A percentile compares a stretch with the other conserved stretches of the same genome.
Evolutionary conservation across 1,140 invertebrate species (phyloP).

Genomic region (Sipha flava): DNA sequence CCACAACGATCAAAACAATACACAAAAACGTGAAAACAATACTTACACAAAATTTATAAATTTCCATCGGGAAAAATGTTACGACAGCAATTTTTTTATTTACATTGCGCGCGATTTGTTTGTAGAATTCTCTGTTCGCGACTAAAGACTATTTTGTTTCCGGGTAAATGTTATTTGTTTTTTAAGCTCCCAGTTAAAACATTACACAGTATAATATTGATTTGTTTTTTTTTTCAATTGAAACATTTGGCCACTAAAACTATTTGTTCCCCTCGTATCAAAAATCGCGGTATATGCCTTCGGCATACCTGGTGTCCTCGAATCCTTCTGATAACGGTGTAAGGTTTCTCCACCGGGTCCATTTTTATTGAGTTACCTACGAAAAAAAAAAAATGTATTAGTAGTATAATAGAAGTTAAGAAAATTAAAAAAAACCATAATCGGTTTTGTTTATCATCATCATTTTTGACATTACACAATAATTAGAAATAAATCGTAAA

Average conservation of each 20-base stretch:
- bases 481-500: background rate
- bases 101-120: background rate
- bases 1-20: too few species aligned
- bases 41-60: background rate
- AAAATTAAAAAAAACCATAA: background rate
- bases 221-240: background rate
- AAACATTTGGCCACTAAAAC: constrained; percentile 48
- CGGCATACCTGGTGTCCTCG: constrained; percentile 58
- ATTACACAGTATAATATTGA: background rate
- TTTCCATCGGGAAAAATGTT: background rate
- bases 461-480: too few species aligned
- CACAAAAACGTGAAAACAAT: background rate
- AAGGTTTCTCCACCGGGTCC: constrained; percentile 42
- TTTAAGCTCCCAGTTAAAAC: background rate
- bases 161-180: background rate
- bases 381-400: background rate
- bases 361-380: background rate
- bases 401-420: background rate
- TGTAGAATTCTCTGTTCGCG: background rate
- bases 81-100: background rate
- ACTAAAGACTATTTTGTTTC: background rate
- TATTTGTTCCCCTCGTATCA: constrained; percentile 79
- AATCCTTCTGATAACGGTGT: constrained; percentile 49
- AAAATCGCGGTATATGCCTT: constrained; percentile 65
- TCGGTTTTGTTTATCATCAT: too few species aligned